phyloP scores from a whole-genome alignment of 2,888 invertebrate genomes.

The Eupeodes latifasciatus region DNA sequence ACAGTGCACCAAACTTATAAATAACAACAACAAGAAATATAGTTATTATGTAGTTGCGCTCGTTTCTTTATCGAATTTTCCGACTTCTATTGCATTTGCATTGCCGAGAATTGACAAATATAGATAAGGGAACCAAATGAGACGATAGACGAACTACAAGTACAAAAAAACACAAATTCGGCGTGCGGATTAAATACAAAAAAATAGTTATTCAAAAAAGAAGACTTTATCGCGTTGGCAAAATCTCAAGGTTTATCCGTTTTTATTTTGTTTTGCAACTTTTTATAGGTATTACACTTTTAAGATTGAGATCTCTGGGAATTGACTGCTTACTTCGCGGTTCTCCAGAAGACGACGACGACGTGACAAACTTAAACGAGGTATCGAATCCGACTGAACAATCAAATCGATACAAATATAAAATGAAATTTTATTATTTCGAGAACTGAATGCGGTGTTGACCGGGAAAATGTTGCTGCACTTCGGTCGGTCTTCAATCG shows the following conservation, averaged over 20 bases:
- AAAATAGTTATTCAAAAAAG: background rate
- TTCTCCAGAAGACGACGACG: background rate
- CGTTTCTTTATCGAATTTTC: conserved; percentile 31
- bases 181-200: background rate
- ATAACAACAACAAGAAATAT: background rate
- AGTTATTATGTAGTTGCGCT: background rate
- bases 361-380: conserved; percentile 11
- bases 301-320: conserved; percentile 4
- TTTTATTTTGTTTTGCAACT: conserved; percentile 27
- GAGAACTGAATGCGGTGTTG: conserved; percentile 2
- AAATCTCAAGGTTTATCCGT: conserved; percentile 30
- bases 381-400: conserved; percentile 40
- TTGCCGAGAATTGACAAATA: background rate
- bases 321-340: background rate
- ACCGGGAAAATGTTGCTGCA: conserved; percentile 25
- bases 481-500: background rate
- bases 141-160: conserved; percentile 8
- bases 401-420: conserved; percentile 32
- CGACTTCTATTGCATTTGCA: conserved; percentile 27
- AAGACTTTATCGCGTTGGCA: conserved; percentile 68
- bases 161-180: conserved; percentile 8
- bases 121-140: background rate
- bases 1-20: conserved; percentile 2
- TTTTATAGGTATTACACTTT: background rate
- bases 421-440: conserved; percentile 46